Evolutionary conservation across 2,888 invertebrate genomes (phyloP).

Genomic region (Elegia similella): DNA sequence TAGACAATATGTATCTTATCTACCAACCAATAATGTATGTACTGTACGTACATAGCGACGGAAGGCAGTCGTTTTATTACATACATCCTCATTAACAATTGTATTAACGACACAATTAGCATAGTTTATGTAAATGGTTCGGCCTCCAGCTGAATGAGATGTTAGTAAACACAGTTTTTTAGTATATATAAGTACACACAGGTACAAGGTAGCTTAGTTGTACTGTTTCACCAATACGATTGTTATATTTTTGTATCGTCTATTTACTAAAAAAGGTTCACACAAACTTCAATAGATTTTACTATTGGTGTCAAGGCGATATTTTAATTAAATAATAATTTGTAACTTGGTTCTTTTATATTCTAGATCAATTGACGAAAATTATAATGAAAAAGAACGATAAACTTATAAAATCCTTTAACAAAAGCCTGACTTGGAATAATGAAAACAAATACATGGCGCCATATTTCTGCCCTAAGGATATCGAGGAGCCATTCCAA

Average conservation of each 20-base stretch:
- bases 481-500: slow-evolving; percentile 45
- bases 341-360: neutral
- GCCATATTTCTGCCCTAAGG: slow-evolving; percentile 53
- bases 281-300: no score
- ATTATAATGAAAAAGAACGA: slow-evolving; percentile 45
- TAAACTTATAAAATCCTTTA: slow-evolving; percentile 29
- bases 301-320: no score
- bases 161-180: slow-evolving; percentile 40
- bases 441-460: slow-evolving; percentile 38
- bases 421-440: slow-evolving; percentile 29
- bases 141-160: slow-evolving; percentile 48
- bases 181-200: neutral
- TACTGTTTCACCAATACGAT: no score
- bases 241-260: no score
- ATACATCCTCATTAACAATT: slow-evolving; percentile 67
- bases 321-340: slow-evolving; percentile 2
- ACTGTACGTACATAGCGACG: neutral
- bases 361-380: slow-evolving; percentile 50
- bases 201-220: neutral
- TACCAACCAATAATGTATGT: no score
- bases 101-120: slow-evolving; percentile 45
- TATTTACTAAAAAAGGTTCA: no score
- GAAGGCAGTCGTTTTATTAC: slow-evolving; percentile 42
- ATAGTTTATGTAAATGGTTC: slow-evolving; percentile 49
- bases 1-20: no score